Base-by-base conservation (phyloP, 2,113 vertebrate genomes). In the Mustelus asterias region DNA sequence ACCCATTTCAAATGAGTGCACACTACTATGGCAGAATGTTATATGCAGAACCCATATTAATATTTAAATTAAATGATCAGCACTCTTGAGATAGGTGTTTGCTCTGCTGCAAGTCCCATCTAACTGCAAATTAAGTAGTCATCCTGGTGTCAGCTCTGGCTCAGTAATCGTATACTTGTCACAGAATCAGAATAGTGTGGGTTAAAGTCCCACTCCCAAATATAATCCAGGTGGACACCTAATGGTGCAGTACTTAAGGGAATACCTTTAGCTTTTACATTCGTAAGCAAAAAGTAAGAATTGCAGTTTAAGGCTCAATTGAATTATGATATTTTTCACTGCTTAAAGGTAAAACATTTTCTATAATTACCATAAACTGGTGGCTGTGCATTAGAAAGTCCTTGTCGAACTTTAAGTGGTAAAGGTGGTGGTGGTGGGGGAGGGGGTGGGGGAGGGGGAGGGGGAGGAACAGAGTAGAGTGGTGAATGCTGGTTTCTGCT, bases 391-490 rank as follows among this genome's bases (percentile, higher is more conserved):
- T 26, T 54, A 8, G 24, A 29, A 95, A 33, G 5, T 54, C 89
- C 89, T 65, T 97, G 97, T 96, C 99, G 99, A 11, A 99, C 99
- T 97, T 98, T 98, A 96, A 98, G 96, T 63, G 96, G 85, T 0
- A 96, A 96, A 26, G 80, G 96, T 96, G 58, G 97, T 96, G 95
- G 96, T 13, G 96, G 97, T 96, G 98, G 41, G 65, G 97, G 96
- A 96, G 98, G 96, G 65, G 97, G 96, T 96, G 98, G 96, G 41
- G 98, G 96, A 2, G 96, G 89, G 94, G 97, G 65, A 0, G 88
- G 96, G 70, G 96, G 96, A 96, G 96, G 96, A 70, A 96, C 96
- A 96, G 69, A 97, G 98, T 95, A 97, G 96, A 97, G 97, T 97
- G 97, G 95, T 48, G 24, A 22, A 44, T 95, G 94, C 24, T 95